Percentiles rank a stretch among this genome's conserved stretches.
These are phyloP conservation scores for Rhabditophanes sp. DNA, from an alignment of 2,888 invertebrate genomes.

Conservation along the genomic window DNA sequence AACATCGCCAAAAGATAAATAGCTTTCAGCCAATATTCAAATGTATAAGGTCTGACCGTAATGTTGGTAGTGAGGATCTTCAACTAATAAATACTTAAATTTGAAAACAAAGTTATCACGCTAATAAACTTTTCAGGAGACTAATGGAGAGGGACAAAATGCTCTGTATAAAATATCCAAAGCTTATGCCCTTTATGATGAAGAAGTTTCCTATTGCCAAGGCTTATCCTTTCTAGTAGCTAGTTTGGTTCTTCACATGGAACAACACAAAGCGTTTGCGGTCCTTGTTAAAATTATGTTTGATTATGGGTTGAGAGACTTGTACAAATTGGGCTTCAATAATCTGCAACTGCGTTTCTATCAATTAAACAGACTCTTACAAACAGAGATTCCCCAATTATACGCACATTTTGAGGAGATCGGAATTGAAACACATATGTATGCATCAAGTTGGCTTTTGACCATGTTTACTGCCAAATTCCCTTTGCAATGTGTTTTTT, in stretches of 20 bases:
- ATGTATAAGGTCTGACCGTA: too few relatives aligned
- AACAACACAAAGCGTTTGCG: constrained; percentile 96
- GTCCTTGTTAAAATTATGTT: constrained; percentile 91
- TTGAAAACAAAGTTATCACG: too few relatives aligned
- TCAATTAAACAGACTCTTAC: constrained; percentile 66
- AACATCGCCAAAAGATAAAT: too few relatives aligned
- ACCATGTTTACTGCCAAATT: constrained; percentile 98
- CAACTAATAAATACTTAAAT: too few relatives aligned
- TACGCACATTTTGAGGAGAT: constrained; percentile 52
- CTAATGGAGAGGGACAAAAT: constrained; percentile 78
- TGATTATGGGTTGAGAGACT: constrained; percentile 75
- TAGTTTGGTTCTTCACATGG: constrained; percentile 91
- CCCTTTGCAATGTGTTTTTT: constrained; percentile 86
- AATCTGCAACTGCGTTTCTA: constrained; percentile 81
- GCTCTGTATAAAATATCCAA: constrained; percentile 79
- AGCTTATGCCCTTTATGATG: constrained; percentile 89
- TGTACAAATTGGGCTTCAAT: constrained; percentile 83
- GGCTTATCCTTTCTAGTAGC: constrained; percentile 94
- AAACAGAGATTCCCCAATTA: constrained; percentile 45
- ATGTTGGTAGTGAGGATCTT: too few relatives aligned
- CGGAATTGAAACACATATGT: constrained; percentile 67
- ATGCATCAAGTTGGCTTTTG: constrained; percentile 93
- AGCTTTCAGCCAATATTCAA: too few relatives aligned
- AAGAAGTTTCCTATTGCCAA: constrained; percentile 95
- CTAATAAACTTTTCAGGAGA: constrained; percentile 54